Evolutionary conservation across 1,140 invertebrate genomes (phyloP).

Genomic region (Penaeus vannamei): DNA sequence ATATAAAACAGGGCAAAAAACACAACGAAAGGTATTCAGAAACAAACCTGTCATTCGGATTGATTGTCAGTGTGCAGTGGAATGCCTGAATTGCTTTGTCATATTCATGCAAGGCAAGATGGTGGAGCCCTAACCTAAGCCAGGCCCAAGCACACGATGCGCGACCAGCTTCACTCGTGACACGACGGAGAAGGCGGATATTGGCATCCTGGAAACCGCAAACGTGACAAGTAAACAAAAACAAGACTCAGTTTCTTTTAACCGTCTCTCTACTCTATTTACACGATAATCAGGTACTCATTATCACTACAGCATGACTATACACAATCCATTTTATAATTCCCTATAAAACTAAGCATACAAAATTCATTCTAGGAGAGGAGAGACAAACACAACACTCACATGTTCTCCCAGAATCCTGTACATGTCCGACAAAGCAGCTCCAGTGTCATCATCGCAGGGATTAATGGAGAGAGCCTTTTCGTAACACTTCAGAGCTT

Average conservation of each 20-base stretch:
- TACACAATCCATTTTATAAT: no score
- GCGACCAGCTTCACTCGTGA: slow-evolving; percentile 74
- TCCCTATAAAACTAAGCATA: not conserved
- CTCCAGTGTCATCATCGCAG: slow-evolving; percentile 78
- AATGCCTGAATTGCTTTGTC: slow-evolving; percentile 76
- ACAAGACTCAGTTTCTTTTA: no score
- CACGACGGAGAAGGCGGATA: slow-evolving; percentile 78
- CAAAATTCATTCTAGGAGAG: not conserved
- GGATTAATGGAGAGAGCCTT: slow-evolving; percentile 85
- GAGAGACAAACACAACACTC: slow-evolving; percentile 62
- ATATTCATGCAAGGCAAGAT: slow-evolving; percentile 79
- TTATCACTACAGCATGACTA: no score
- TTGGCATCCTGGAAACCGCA: slow-evolving; percentile 76
- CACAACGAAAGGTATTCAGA: not conserved
- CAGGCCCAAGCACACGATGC: slow-evolving; percentile 84
- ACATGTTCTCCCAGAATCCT: slow-evolving; percentile 79
- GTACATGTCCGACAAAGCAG: slow-evolving; percentile 83
- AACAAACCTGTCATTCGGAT: slow-evolving; percentile 55
- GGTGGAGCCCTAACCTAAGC: slow-evolving; percentile 82
- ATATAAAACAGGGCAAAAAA: slow-evolving; percentile 44
- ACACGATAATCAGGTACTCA: no score
- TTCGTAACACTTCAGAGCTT: slow-evolving; percentile 86
- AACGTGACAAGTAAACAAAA: not conserved
- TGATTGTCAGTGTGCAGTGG: slow-evolving; percentile 74
- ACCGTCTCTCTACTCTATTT: no score